These are phyloP conservation scores for Picathartes gymnocephalus DNA, from an alignment of 2,113 vertebrate genomes.

Conservation along the genomic window DNA sequence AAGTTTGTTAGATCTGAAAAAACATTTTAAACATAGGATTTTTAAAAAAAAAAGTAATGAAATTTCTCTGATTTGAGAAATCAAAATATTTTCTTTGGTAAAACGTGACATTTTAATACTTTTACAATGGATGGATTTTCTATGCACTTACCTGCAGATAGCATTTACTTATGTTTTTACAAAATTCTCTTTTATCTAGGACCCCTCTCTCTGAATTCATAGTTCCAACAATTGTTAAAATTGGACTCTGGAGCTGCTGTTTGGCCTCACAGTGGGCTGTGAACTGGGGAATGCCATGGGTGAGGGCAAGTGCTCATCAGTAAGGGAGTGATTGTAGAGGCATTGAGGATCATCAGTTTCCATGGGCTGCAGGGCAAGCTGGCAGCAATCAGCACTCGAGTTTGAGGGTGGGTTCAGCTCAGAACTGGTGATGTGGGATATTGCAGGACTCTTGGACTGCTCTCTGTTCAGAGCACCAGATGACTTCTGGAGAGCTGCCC, in stretches of 20 bases:
- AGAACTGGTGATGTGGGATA: neutral
- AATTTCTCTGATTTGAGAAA: neutral
- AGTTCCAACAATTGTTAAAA: neutral
- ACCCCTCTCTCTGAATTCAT: neutral
- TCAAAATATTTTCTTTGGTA: neutral
- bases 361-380: neutral
- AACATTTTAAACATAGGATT: neutral
- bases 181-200: neutral
- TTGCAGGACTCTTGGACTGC: neutral
- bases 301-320: neutral
- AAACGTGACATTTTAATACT: neutral
- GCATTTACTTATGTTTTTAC: neutral
- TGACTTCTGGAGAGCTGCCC: neutral
- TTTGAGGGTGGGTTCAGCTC: neutral
- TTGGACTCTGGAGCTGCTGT: neutral
- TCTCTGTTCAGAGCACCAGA: neutral
- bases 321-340: neutral
- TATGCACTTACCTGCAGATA: neutral
- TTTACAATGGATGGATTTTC: neutral
- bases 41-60: neutral
- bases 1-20: neutral
- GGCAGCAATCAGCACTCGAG: neutral
- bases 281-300: neutral
- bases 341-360: neutral
- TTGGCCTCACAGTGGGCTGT: neutral